Evolutionary conservation across 2,888 invertebrate genomes (phyloP).

Genomic region (Cybosia mesomella): DNA sequence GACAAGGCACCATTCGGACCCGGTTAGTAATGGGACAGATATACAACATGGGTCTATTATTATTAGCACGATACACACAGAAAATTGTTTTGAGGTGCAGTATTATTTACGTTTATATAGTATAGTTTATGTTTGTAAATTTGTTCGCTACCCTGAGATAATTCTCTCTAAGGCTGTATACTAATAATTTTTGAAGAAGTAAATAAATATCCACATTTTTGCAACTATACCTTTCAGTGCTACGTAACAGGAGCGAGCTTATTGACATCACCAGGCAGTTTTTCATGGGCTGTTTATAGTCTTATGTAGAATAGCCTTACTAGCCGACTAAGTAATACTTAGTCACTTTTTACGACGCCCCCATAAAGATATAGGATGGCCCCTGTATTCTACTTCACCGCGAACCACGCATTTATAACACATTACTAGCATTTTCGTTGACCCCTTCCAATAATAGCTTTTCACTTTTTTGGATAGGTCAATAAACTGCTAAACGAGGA

Average conservation of each 20-base stretch:
- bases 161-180: neutral
- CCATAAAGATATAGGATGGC: neutral
- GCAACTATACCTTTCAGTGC: neutral
- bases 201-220: neutral
- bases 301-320: neutral
- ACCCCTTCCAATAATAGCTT: neutral
- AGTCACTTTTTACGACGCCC: neutral
- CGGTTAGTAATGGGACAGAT: neutral
- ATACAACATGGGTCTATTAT: neutral
- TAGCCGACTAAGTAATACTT: no score
- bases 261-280: neutral
- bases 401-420: neutral
- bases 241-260: neutral
- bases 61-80: neutral
- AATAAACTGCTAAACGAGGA: constrained; percentile 2
- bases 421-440: constrained; percentile 1
- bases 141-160: neutral
- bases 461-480: neutral
- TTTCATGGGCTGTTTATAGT: neutral
- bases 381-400: neutral
- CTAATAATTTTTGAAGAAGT: no score
- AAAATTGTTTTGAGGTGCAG: neutral
- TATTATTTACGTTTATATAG: neutral
- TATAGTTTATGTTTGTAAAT: neutral
- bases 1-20: neutral